Evolutionary conservation across 1,140 invertebrate species (phyloP).

Genomic region (Oncopeltus fasciatus): DNA sequence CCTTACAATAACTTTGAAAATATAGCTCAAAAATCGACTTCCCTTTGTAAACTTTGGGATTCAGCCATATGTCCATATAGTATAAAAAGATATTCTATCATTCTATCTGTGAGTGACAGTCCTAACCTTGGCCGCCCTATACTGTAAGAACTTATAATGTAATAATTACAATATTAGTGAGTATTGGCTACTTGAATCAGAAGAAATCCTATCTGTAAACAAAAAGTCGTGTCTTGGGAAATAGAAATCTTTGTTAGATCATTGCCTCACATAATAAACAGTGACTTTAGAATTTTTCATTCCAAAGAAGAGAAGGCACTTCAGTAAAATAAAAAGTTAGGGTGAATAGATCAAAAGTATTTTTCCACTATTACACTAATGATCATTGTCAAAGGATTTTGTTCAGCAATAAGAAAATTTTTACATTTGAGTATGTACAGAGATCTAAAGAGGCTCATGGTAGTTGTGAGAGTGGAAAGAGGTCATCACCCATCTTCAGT

Average conservation of each 20-base stretch:
- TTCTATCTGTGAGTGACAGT: too few relatives aligned
- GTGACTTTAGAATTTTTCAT: background rate
- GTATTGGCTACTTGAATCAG: background rate
- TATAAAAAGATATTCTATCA: too few relatives aligned
- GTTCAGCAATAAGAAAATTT: too few relatives aligned
- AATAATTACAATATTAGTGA: too few relatives aligned
- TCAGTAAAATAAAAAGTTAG: background rate
- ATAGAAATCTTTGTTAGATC: background rate
- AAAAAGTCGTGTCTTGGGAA: background rate
- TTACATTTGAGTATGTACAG: too few relatives aligned
- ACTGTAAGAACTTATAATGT: too few relatives aligned
- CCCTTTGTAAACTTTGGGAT: too few relatives aligned
- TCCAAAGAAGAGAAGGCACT: background rate
- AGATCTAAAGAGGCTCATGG: too few relatives aligned
- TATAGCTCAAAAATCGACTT: too few relatives aligned
- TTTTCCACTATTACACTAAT: background rate
- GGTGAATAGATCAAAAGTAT: background rate
- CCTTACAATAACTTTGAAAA: too few relatives aligned
- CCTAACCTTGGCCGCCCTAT: too few relatives aligned
- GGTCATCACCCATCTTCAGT: background rate
- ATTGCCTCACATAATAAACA: background rate
- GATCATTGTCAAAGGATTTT: background rate
- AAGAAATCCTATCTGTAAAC: background rate
- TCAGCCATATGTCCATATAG: too few relatives aligned
- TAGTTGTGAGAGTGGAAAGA: background rate